A percentile compares a stretch with the other conserved stretches of the same genome.
Conservation (phyloP, 1,140 invertebrate genomes). For the Antheraea mylitta region DNA sequence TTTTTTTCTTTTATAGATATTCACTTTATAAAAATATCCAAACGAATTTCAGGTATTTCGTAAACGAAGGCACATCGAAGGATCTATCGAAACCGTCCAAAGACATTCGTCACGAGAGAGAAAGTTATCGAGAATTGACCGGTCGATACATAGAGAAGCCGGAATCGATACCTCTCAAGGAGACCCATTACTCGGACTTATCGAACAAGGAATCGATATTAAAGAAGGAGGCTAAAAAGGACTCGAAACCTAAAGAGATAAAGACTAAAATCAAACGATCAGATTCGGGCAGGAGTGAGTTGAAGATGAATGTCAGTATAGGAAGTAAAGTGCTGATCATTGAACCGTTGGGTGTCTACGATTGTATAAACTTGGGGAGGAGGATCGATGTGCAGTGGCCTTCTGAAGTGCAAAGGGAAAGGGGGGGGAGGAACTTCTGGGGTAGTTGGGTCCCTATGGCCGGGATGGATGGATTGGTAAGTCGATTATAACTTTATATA, state of each 20-base stretch:
- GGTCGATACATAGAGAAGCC: slow-evolving; percentile 72
- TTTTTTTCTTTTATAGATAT: too few relatives aligned
- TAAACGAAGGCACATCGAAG: slow-evolving; percentile 69
- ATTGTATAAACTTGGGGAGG: slow-evolving; percentile 93
- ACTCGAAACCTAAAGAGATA: slow-evolving; percentile 59
- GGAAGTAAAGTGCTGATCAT: slow-evolving; percentile 80
- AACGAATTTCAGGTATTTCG: slow-evolving; percentile 51
- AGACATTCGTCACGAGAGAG: slow-evolving; percentile 71
- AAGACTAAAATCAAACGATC: slow-evolving; percentile 72
- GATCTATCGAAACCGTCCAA: slow-evolving; percentile 71
- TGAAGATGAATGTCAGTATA: slow-evolving; percentile 72
- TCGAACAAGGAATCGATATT: slow-evolving; percentile 60
- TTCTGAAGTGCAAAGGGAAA: slow-evolving; percentile 89
- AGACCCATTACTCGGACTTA: slow-evolving; percentile 63
- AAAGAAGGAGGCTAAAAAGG: slow-evolving; percentile 62
- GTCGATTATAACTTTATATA: slow-evolving; percentile 21
- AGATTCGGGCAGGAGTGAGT: slow-evolving; percentile 75
- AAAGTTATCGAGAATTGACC: slow-evolving; percentile 72
- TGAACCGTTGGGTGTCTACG: slow-evolving; percentile 84
- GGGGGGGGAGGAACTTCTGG: slow-evolving; percentile 92
- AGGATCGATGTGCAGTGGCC: slow-evolving; percentile 96
- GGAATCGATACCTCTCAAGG: slow-evolving; percentile 54
- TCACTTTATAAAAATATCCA: neutral
- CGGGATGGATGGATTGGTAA: slow-evolving; percentile 93
- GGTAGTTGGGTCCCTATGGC: slow-evolving; percentile 92